Evolutionary conservation across 2,888 invertebrate genomes (phyloP).

Genomic region (Hybos culiciformis): DNA sequence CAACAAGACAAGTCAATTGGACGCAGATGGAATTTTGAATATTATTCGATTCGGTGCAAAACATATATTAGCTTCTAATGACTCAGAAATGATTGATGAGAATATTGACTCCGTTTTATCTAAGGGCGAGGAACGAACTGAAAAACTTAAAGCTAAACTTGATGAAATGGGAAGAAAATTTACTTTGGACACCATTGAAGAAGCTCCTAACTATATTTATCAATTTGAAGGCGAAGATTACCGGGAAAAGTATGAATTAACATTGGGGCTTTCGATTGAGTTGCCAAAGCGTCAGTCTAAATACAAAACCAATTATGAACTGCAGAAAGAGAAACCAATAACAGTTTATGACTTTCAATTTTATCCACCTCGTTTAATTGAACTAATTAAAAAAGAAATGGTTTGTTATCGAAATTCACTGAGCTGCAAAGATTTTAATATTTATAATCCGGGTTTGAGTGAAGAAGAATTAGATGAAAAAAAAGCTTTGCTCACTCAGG

Average conservation of each 20-base stretch:
- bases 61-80: conserved; percentile 89
- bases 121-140: conserved; percentile 75
- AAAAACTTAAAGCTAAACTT: conserved; percentile 73
- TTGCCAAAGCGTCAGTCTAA: conserved; percentile 95
- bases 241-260: conserved; percentile 65
- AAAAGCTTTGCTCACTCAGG: conserved; percentile 81
- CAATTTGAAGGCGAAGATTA: conserved; percentile 96
- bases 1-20: conserved; percentile 63
- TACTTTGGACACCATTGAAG: conserved; percentile 57
- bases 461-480: conserved; percentile 89
- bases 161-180: conserved; percentile 84
- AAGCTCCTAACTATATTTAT: conserved; percentile 58
- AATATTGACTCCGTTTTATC: conserved; percentile 83
- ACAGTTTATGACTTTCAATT: conserved; percentile 99
- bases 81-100: conserved; percentile 87
- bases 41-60: conserved; percentile 97
- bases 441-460: conserved; percentile 77
- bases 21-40: conserved; percentile 91
- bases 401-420: conserved; percentile 91
- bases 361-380: conserved; percentile 93
- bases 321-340: conserved; percentile 96
- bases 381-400: conserved; percentile 94
- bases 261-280: conserved; percentile 82
- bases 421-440: conserved; percentile 88
- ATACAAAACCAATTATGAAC: conserved; percentile 96